These are phyloP conservation scores for Acronicta aceris DNA, from an alignment of 2,888 invertebrate species.

Conservation along the genomic window DNA sequence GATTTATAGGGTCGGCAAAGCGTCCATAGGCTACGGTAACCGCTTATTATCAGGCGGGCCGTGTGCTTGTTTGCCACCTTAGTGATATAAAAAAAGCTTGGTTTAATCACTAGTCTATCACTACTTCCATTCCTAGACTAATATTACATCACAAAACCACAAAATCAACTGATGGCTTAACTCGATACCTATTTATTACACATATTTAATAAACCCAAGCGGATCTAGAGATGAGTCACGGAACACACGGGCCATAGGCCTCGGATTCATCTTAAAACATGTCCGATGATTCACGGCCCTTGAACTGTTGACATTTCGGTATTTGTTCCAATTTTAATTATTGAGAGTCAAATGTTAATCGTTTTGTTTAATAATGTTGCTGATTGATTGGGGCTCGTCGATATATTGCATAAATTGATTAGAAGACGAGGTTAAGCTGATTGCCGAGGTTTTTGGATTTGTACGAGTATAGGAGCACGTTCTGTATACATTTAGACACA, in stretches of 20 bases:
- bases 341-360: conserved; percentile 2
- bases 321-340: conserved; percentile 3
- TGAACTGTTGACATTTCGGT: conserved; percentile 74
- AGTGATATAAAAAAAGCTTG: too few relatives aligned
- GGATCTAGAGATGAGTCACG: conserved; percentile 74
- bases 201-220: conserved; percentile 66
- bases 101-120: background rate
- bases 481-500: too few relatives aligned
- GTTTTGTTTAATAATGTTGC: conserved; percentile 5
- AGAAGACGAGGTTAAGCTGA: background rate
- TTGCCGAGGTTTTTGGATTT: too few relatives aligned
- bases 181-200: conserved; percentile 28
- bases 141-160: conserved; percentile 32
- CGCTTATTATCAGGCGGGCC: too few relatives aligned
- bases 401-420: background rate
- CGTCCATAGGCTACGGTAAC: too few relatives aligned
- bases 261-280: conserved; percentile 58
- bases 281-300: conserved; percentile 66
- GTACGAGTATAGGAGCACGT: too few relatives aligned
- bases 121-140: background rate
- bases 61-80: too few relatives aligned
- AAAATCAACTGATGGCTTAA: conserved; percentile 36
- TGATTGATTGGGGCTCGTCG: conserved; percentile 24
- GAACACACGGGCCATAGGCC: conserved; percentile 49
- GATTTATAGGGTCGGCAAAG: too few relatives aligned